A percentile compares a stretch with the other conserved stretches of the same genome.
Evolutionary conservation across 2,888 invertebrate species (phyloP).

Genomic region (Pomacea canaliculata): DNA sequence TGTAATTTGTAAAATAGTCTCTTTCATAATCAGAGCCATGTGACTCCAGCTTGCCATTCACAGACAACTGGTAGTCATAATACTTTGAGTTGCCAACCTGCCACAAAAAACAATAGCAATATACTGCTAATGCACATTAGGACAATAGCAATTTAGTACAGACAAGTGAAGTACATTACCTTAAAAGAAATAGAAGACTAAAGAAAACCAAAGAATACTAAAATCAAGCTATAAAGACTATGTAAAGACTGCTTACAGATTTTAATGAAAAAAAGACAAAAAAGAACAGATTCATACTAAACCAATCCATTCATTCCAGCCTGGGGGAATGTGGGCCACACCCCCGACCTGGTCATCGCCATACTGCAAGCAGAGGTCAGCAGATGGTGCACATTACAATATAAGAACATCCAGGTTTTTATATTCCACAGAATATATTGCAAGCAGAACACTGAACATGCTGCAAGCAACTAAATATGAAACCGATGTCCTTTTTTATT

Average conservation of each 20-base stretch:
- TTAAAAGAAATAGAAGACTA: not conserved
- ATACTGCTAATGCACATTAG: too few relatives aligned
- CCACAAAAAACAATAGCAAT: too few relatives aligned
- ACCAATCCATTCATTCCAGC: conserved; percentile 90
- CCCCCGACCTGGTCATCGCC: conserved; percentile 76
- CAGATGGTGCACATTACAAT: not conserved
- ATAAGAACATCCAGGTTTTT: too few relatives aligned
- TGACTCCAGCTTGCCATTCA: conserved; percentile 79
- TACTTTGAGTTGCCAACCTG: conserved; percentile 89
- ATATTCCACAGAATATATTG: too few relatives aligned
- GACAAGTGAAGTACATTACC: too few relatives aligned
- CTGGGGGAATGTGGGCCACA: conserved; percentile 79
- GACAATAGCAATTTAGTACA: too few relatives aligned
- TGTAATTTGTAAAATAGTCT: conserved; percentile 87
- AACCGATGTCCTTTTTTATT: too few relatives aligned
- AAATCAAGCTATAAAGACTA: not conserved
- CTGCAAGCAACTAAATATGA: too few relatives aligned
- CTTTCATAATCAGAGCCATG: conserved; percentile 74
- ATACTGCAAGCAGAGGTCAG: conserved; percentile 74
- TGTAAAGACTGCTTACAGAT: not conserved
- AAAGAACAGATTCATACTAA: conserved; percentile 71
- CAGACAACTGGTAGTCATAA: conserved; percentile 87
- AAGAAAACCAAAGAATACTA: conserved; percentile 10
- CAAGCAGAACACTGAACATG: too few relatives aligned
- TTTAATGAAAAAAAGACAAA: too few relatives aligned